phyloP scores from a whole-genome alignment of 2,797 vertebrate species.

The Molothrus ater region DNA sequence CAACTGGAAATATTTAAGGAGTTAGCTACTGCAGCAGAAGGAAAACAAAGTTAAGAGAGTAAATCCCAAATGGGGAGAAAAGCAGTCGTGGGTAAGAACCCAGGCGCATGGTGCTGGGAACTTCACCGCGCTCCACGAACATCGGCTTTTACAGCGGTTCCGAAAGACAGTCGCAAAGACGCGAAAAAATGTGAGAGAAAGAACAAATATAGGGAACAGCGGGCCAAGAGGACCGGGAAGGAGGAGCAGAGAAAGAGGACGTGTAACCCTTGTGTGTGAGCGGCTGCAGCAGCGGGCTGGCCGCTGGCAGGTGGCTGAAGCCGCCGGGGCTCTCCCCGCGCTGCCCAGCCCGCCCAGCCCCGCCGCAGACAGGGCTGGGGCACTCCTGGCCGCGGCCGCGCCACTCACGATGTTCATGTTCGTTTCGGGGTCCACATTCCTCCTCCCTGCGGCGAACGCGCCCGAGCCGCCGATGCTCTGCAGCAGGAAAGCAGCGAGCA shows the following conservation, averaged over 20 bases:
- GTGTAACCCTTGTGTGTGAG: accelerated
- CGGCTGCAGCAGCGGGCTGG: background rate
- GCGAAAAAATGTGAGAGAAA: accelerated
- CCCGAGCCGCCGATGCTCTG: background rate
- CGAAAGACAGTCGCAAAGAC: accelerated
- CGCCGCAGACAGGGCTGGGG: background rate
- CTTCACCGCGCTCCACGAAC: background rate
- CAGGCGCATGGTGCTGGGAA: accelerated
- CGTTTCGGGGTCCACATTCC: constrained; percentile 51
- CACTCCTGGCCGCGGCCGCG: background rate
- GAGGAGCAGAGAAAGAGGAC: background rate
- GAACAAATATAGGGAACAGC: too few species aligned
- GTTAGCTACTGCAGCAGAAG: background rate
- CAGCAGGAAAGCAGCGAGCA: background rate
- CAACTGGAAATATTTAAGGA: background rate
- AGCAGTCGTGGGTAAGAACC: too few species aligned
- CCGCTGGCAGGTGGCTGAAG: background rate
- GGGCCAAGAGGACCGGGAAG: background rate
- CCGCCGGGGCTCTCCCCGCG: background rate
- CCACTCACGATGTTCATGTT: constrained; percentile 71
- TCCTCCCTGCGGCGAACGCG: background rate
- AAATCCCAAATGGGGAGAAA: background rate
- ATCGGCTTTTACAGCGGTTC: accelerated
- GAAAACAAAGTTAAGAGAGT: background rate
- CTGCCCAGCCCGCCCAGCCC: background rate